These are phyloP conservation scores for Calephelis perditalis DNA, from an alignment of 2,888 invertebrate species.

Conservation along the genomic window DNA sequence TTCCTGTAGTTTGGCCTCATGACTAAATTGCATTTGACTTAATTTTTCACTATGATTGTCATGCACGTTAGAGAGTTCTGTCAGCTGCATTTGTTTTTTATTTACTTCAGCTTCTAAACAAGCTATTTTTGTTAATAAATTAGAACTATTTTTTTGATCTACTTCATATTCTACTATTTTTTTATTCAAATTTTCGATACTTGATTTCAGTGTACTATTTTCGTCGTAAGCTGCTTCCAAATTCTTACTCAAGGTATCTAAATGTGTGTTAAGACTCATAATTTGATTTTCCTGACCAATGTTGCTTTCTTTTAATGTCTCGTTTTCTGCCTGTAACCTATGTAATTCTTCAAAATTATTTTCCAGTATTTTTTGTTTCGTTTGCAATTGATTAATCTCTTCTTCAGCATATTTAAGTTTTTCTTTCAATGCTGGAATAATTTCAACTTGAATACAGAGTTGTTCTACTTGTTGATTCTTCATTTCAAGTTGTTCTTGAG, in stretches of 20 bases:
- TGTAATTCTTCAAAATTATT: conserved; percentile 46
- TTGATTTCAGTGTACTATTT: conserved; percentile 43
- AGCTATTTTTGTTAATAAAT: conserved; percentile 57
- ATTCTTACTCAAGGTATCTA: conserved; percentile 41
- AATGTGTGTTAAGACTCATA: not conserved
- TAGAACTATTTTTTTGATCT: conserved; percentile 59
- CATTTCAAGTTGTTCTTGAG: conserved; percentile 48
- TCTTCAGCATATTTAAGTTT: conserved; percentile 60
- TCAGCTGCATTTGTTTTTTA: conserved; percentile 56
- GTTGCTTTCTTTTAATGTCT: conserved; percentile 41
- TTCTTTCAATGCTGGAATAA: conserved; percentile 55
- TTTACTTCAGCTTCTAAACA: conserved; percentile 55
- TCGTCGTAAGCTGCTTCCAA: conserved; percentile 44
- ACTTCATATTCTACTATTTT: conserved; percentile 62
- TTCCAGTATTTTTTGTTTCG: conserved; percentile 45
- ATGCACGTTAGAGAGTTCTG: conserved; percentile 49
- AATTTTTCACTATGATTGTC: conserved; percentile 53
- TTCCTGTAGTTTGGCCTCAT: conserved; percentile 85
- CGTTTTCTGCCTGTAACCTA: conserved; percentile 42
- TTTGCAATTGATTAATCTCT: conserved; percentile 52
- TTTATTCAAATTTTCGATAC: conserved; percentile 55
- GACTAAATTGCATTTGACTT: conserved; percentile 61
- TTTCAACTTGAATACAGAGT: conserved; percentile 51
- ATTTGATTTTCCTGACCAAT: conserved; percentile 20
- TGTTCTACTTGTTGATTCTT: conserved; percentile 55